Conservation (phyloP, 2,113 vertebrate species). For the Microtus richardsoni region DNA sequence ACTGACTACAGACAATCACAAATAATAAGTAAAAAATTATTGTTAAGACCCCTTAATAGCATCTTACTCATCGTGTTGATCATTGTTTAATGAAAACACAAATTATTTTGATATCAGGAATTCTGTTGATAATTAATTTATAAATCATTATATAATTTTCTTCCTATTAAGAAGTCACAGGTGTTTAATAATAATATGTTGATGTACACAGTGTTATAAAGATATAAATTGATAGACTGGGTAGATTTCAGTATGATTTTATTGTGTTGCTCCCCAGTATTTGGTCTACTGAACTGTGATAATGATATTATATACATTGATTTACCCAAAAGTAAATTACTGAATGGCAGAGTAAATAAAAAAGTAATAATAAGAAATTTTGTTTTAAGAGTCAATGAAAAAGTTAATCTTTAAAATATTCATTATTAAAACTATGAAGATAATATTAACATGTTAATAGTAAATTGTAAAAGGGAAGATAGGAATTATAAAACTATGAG, state of each 20-base stretch:
- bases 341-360: not conserved
- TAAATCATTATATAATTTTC: not conserved
- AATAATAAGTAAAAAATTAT: not conserved
- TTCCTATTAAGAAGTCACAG: not conserved
- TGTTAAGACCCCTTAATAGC: not conserved
- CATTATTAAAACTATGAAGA: not conserved
- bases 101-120: not conserved
- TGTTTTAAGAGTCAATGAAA: not conserved
- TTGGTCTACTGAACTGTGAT: not conserved
- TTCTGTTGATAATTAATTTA: not conserved
- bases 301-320: not conserved
- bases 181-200: not conserved
- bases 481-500: not conserved
- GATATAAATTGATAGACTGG: fast-evolving
- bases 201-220: not conserved
- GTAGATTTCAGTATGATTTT: not conserved
- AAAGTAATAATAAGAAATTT: not conserved
- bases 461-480: not conserved
- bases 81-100: not conserved
- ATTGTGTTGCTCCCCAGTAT: not conserved
- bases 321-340: not conserved
- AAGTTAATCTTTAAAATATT: not conserved
- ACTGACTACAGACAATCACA: not conserved
- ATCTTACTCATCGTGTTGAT: not conserved
- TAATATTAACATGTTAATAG: not conserved